Evolutionary conservation across 1,140 invertebrate species (phyloP), one percentile per base, ranked within the genome.

Genomic region (Elymnias hypermnestra): DNA sequence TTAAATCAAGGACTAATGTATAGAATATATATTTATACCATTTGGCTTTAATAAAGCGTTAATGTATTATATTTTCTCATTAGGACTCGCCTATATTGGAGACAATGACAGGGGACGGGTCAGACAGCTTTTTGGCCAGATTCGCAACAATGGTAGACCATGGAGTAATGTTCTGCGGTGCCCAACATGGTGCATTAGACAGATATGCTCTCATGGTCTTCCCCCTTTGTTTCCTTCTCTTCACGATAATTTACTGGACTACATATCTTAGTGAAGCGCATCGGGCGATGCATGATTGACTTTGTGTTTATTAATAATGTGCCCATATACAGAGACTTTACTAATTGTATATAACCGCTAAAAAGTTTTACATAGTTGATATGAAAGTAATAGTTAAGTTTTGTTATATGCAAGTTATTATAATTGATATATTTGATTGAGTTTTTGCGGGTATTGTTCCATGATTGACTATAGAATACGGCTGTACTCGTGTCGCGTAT

Each of bases 181-280:
- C 88, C 19, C 88, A 88, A 56, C 69, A 89, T 28, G 89, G 89
- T 3, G 81, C 82, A 10, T 68, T 90, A 25, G 89, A 90, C 59
- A 86, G 88, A 63, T 87, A 87, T 45, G 89, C 89, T 5, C 85
- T 93, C 23, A 88, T 92, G 41, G 52, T 92, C 3, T 94, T 94
- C 67, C 93, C 93, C 0, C 53, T 92, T 9, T 89, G 89, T 44
- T 94, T 93, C 74, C 56, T 89, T 1, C 66, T 91, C 0, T 91
- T 93, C 53, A 89, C 91, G 33, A 76, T 91, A 5, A 85, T 90
- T 41, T 94, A 93, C 68, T 94, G 92, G 92, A 88, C 90, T 33
- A 88, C 89, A 19, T 93, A 93, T 72, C 74, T 89, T 7, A 89
- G 72, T 63, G 89, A 88, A 63, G 88, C 89, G 53, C 56, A 86